A percentile compares a stretch with the other conserved stretches of the same genome.
phyloP scores from a whole-genome alignment of 1,140 invertebrate genomes.

The Gonatopus flavifemur region DNA sequence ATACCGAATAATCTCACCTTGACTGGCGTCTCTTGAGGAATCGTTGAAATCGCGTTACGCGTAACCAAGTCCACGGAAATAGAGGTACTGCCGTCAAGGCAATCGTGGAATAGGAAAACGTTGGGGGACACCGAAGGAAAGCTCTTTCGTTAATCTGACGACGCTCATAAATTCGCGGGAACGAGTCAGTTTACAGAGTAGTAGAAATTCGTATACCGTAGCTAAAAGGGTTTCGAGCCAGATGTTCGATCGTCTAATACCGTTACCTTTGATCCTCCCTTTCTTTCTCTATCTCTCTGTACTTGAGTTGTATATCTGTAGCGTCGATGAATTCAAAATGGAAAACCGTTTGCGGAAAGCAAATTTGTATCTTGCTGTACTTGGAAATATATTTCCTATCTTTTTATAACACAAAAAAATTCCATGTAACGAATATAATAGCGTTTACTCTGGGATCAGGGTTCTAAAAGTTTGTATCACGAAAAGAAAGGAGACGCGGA shows the following conservation, averaged over 20 bases:
- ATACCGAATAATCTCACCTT: constrained; percentile 19
- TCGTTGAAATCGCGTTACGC: constrained; percentile 50
- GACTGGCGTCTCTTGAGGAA: constrained; percentile 28
- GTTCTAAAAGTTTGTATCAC: constrained; percentile 7
- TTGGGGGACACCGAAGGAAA: constrained; percentile 28
- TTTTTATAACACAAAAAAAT: not conserved
- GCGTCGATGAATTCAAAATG: constrained; percentile 14
- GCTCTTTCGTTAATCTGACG: constrained; percentile 49
- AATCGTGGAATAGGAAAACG: constrained; percentile 40
- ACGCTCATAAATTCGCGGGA: constrained; percentile 54
- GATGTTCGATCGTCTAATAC: constrained; percentile 29
- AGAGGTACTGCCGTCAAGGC: too few species aligned
- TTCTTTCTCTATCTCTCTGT: not conserved
- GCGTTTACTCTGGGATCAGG: constrained; percentile 17
- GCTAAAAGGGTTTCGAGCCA: constrained; percentile 51
- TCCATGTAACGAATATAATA: not conserved
- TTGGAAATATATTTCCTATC: not conserved
- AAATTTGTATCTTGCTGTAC: not conserved
- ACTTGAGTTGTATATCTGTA: not conserved
- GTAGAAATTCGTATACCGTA: constrained; percentile 40
- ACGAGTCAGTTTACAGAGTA: constrained; percentile 52
- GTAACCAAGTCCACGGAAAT: constrained; percentile 50
- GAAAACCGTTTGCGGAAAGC: constrained; percentile 6
- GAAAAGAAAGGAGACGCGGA: constrained; percentile 22
- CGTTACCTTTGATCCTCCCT: not conserved